Evolutionary conservation across 2,888 invertebrate genomes (phyloP), one percentile per base, ranked within the genome.

Genomic region (Lissonota sp.): DNA sequence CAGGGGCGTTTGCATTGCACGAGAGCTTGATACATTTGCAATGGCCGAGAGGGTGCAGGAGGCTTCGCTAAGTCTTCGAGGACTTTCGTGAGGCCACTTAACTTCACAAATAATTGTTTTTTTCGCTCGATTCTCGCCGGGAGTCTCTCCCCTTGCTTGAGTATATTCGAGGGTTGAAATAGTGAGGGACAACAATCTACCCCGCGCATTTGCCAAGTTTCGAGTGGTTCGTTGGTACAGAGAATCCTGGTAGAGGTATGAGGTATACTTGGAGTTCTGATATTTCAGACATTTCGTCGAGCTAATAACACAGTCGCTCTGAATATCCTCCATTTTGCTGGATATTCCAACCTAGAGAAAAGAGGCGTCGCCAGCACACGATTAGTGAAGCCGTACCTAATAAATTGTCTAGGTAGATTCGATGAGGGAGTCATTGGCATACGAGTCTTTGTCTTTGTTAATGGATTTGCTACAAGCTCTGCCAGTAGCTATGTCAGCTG

Each of bases 271-370:
- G 58, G 76, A 75, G 10, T 58, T 73, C 63, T 75, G 80, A 79
- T 84, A 82, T 86, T 83, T 83, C 73, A 80, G 82, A 83, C 81
- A 78, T 85, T 83, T 73, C 64, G 51, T 14, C 10, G 14, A 12
- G 57, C 66, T 40, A 66, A 53, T 53, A 40, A 66, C 40, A 4
- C 39, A 62, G 6, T 12, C 1, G 26, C 5, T 12, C 4, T 53
- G 14, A 5, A 53, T 12, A 14, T 53, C 39, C 46, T 58, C 58
- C 37, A 39, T n/a, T 5, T 57, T 58, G 49, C 51, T 57, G 5
- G 67, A 51, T 58, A 64, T 10, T 10, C 58, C n/a, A 51, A 75
- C 60, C 26, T 58, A 51, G 51, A 67, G 26, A 26, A 3, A 14
- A 7, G 6, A 53, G 14, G 53, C 14, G 6, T n/a, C n/a, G n/a